Conservation (phyloP, 2,113 vertebrate species). For the Hymenochirus boettgeri region DNA sequence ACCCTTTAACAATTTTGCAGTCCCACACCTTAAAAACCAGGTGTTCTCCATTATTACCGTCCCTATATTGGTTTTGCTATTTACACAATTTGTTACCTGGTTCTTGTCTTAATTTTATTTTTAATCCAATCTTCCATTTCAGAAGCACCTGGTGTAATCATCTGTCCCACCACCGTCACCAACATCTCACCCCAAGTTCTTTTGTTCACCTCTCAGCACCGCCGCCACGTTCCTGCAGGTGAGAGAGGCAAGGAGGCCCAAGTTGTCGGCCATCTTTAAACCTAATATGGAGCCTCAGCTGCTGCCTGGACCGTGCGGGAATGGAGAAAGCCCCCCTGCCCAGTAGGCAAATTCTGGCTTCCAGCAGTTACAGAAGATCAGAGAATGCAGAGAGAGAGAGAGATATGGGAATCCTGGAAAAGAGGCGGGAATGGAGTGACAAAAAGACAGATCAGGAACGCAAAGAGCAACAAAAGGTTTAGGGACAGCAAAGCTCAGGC, state of each 20-base stretch:
- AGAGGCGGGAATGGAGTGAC: background rate
- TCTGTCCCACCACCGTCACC: constrained; percentile 6
- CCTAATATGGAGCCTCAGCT: background rate
- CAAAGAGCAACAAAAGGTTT: background rate
- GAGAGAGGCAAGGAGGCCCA: background rate
- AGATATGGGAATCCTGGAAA: background rate
- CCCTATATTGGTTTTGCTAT: too few relatives aligned
- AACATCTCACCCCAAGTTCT: constrained; percentile 25
- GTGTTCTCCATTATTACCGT: too few relatives aligned
- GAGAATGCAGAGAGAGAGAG: background rate
- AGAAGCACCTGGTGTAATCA: constrained; percentile 38
- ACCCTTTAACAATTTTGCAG: too few relatives aligned
- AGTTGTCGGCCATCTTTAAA: constrained; percentile 1
- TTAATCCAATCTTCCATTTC: background rate
- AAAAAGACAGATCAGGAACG: background rate
- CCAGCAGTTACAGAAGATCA: background rate
- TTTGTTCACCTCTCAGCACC: constrained; percentile 27
- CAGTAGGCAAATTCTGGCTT: background rate
- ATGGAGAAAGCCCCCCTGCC: background rate
- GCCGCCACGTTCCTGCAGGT: constrained; percentile 4
- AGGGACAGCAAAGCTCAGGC: background rate
- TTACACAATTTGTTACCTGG: background rate
- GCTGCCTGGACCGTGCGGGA: background rate
- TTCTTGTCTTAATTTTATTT: background rate
- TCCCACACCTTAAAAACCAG: too few relatives aligned